Base-by-base conservation (phyloP, 2,113 vertebrate genomes). In the Brachyhypopomus gauderio region DNA sequence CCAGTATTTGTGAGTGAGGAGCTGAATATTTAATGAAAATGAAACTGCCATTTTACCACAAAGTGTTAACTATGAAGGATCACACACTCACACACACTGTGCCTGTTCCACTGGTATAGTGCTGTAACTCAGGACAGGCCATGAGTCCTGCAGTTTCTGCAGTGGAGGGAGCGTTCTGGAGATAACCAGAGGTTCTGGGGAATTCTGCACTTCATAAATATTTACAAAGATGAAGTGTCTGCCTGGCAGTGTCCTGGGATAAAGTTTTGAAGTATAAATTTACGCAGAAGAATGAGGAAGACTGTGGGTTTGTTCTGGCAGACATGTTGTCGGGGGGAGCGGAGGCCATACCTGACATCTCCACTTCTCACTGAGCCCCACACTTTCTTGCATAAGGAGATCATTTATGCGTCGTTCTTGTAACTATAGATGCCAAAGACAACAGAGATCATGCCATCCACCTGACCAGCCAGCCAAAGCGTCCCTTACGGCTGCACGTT, bases 231-330 rank as follows among this genome's bases (percentile, higher is more conserved):
- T 4, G 5, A 8, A 30, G 36, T 69, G 23, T 41, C 62, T 70
- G 59, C 1, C 41, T 70, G 75, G 78, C 67, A 82, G 36, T 52
- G 78, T 73, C 69, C 77, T 87, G 84, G 79, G 2, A 69, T 45
- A 1, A 0, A 17, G 52, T 1, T 2, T 11, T 59, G 7, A 78
- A 69, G 19, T 69, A 48, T 17, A 45, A n/a, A 74, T 74, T 79
- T 63, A 58, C 60, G 56, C 77, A 64, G 27, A 85, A 72, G 36
- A 56, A 48, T 67, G 19, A 5, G 52, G 72, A 80, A 82, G 85
- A 72, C 83, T 86, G 80, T 79, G 81, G 86, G 83, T 85, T 88
- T 89, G 70, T 80, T 83, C 25, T 41, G 25, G 6, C 64, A 86
- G 84, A 74, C 85, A 45, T n/a, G 2, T 38, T 58, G 22, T 22